Base-by-base conservation (phyloP, 2,797 vertebrate species). In the Aldrovandia affinis region DNA sequence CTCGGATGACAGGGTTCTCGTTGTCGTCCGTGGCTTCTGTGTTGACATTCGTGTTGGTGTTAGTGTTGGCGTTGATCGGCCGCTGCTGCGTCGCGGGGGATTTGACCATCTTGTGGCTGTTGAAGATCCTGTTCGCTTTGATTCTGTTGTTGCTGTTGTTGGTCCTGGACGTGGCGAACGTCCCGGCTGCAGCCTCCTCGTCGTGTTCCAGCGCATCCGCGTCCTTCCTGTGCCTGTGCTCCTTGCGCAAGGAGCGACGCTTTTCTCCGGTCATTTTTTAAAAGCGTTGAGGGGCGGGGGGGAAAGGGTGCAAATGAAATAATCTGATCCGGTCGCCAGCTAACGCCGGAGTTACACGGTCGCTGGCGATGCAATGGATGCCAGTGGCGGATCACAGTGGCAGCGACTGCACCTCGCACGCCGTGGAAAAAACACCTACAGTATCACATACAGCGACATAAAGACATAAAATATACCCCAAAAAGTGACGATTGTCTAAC, bases 211-310 rank as follows among this genome's bases (percentile, higher is more conserved):
- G 93, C 68, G 96, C 94, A 85, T 96, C 95, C 59, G 97, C 96
- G 85, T 96, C 95, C 87, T 97, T 98, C 93, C 95, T 96, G 30
- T 94, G 91, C 89, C 97, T 97, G 88, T 96, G 96, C 89, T 98
- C 97, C 92, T 96, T 96, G 90, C 97, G 95, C 94, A 96, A 89
- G 83, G 96, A 95, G 94, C 96, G 97, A 88, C 97, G 96, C 95
- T 97, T 98, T 92, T 98, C 97, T 83, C 97, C 97, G 86, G 97
- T 98, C 97, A 98, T 98, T 78, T 85, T 73, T 80, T 33, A 68
- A 65, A n/a, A n/a, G n/a, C n/a, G n/a, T n/a, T n/a, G n/a, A n/a
- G n/a, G n/a, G n/a, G n/a, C n/a, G n/a, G 30, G 55, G 52, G 25
- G 70, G n/a, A 33, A 81, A 57, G 55, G 44, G 18, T 77, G 14